Evolutionary conservation across 2,113 vertebrate species (phyloP).

Genomic region (Pimephales promelas): DNA sequence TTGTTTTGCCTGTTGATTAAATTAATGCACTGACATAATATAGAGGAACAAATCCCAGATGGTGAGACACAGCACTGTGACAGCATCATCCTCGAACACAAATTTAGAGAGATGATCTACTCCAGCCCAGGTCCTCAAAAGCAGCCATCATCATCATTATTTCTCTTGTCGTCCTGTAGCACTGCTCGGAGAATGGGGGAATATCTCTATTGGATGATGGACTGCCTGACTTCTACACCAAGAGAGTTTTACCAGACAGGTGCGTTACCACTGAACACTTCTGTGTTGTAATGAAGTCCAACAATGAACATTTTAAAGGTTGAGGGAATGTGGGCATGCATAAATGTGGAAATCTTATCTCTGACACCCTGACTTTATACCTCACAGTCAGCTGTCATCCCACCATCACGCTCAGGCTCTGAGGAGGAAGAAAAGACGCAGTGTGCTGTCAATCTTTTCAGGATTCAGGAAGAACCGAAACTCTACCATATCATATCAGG

Average conservation of each 20-base stretch:
- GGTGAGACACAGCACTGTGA: not conserved
- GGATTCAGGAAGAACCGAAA: conserved; percentile 79
- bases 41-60: conserved; percentile 5
- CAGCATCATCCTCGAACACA: conserved; percentile 1
- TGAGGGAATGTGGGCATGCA: not conserved
- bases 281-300: conserved; percentile 1
- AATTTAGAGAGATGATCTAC: conserved; percentile 11
- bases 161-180: conserved; percentile 57
- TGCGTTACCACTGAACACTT: conserved; percentile 40
- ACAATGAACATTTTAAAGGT: not conserved
- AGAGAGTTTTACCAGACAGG: conserved; percentile 87
- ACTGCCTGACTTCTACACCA: conserved; percentile 88
- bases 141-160: not conserved
- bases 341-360: not conserved
- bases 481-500: conserved; percentile 74
- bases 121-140: not conserved
- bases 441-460: conserved; percentile 77
- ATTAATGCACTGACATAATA: conserved; percentile 18
- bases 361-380: conserved; percentile 23
- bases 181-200: conserved; percentile 81
- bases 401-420: conserved; percentile 76
- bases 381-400: conserved; percentile 75
- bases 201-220: conserved; percentile 84
- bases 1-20: conserved; percentile 23
- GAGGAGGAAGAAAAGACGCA: conserved; percentile 77